Percentiles rank a stretch among this genome's conserved stretches.
phyloP scores from a whole-genome alignment of 2,797 vertebrate genomes.

The Melanotaenia parkinsoni region DNA sequence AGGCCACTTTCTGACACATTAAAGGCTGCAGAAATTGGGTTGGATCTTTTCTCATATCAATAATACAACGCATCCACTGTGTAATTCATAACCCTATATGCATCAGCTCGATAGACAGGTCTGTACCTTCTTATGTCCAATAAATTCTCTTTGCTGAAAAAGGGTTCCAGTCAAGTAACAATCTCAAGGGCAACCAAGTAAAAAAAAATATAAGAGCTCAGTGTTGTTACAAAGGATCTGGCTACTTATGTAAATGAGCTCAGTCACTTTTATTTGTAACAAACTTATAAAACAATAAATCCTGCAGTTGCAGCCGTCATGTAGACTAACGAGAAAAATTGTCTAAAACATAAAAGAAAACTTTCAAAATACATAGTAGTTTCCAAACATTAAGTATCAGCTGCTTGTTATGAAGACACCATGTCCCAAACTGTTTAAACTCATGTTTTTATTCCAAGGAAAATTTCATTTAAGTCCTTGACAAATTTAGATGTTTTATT shows the following conservation, averaged over 20 bases:
- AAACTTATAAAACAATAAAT: background rate
- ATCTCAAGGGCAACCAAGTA: background rate
- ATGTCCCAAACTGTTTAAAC: background rate
- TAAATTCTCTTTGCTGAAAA: background rate
- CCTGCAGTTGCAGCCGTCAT: background rate
- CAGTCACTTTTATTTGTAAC: background rate
- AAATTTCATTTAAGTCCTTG: slow-evolving; percentile 8
- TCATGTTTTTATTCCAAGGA: slow-evolving; percentile 37
- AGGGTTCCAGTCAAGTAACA: background rate
- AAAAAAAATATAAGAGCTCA: background rate
- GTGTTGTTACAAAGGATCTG: background rate
- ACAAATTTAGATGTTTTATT: background rate
- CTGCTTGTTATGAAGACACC: background rate
- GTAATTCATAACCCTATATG: background rate
- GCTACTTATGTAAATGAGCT: background rate
- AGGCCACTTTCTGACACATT: background rate
- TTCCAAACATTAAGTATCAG: background rate
- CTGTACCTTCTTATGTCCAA: background rate
- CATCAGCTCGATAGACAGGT: background rate
- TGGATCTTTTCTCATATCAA: background rate
- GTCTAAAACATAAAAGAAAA: background rate
- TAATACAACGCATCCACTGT: background rate
- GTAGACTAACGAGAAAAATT: background rate
- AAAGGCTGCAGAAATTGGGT: background rate
- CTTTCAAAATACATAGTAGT: background rate